phyloP scores from a whole-genome alignment of 2,888 invertebrate genomes.

The Xestia rhomboidea region DNA sequence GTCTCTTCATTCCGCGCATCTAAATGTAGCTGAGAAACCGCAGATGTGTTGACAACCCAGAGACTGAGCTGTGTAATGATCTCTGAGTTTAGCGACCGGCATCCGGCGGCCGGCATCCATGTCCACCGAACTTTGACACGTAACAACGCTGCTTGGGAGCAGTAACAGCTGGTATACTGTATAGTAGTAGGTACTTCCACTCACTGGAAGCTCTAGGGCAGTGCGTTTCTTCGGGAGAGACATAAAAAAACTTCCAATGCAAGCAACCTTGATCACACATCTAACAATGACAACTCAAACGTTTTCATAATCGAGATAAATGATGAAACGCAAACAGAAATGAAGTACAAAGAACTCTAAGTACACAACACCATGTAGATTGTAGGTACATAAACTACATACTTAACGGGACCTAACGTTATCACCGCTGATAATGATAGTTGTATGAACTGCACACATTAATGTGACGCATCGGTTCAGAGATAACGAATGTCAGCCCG shows the following conservation, averaged over 20 bases:
- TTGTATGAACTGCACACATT: slow-evolving; percentile 50
- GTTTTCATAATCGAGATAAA: slow-evolving; percentile 21
- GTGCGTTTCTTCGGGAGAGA: neutral
- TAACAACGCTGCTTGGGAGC: neutral
- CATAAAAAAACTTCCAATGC: neutral
- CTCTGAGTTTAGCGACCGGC: neutral
- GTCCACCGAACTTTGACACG: neutral
- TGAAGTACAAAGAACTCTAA: slow-evolving; percentile 26
- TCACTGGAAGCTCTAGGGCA: neutral
- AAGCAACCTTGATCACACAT: neutral
- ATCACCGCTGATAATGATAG: slow-evolving; percentile 38
- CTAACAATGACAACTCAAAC: slow-evolving; percentile 11
- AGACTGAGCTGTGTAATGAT: neutral
- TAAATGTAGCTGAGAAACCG: neutral
- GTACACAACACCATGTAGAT: slow-evolving; percentile 31
- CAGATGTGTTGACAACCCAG: neutral
- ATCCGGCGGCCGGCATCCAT: neutral
- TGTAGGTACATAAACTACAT: neutral
- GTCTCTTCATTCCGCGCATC: neutral
- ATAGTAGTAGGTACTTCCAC: neutral
- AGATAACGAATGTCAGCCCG: slow-evolving; percentile 36
- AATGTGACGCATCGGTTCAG: slow-evolving; percentile 45
- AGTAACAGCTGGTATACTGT: neutral
- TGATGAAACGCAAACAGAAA: slow-evolving; percentile 28
- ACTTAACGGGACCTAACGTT: slow-evolving; percentile 31